Evolutionary conservation across 1,140 invertebrate genomes (phyloP).

Genomic region (Gonatopus flavifemur): DNA sequence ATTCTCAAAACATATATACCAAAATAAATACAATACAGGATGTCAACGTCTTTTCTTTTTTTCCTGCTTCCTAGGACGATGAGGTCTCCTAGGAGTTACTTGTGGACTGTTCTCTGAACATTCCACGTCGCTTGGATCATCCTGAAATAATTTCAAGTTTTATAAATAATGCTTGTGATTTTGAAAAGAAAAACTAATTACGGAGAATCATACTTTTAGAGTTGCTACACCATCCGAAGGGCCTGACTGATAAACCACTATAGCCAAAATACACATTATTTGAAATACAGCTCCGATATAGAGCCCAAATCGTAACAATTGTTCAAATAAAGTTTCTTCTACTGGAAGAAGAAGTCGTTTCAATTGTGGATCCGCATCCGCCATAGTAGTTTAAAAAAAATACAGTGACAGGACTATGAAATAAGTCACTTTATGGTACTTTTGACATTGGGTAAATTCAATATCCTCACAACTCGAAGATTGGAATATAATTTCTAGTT

Average conservation of each 20-base stretch:
- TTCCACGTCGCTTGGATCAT: slow-evolving; percentile 55
- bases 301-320: slow-evolving; percentile 51
- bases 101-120: slow-evolving; percentile 57
- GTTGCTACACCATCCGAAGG: slow-evolving; percentile 48
- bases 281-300: slow-evolving; percentile 56
- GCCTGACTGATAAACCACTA: slow-evolving; percentile 50
- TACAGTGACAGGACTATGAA: too few species aligned
- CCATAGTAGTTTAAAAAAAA: slow-evolving; percentile 39
- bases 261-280: slow-evolving; percentile 51
- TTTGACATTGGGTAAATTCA: too few species aligned
- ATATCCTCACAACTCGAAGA: too few species aligned
- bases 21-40: too few species aligned
- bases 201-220: slow-evolving; percentile 40
- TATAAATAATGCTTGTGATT: background rate
- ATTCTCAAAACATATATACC: too few species aligned
- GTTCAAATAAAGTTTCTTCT: slow-evolving; percentile 53
- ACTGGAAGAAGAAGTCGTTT: slow-evolving; percentile 51
- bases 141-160: slow-evolving; percentile 31
- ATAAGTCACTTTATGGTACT: too few species aligned
- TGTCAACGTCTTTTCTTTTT: slow-evolving; percentile 52
- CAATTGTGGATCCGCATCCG: slow-evolving; percentile 48
- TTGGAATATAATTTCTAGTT: too few species aligned
- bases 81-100: slow-evolving; percentile 53
- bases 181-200: background rate
- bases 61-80: slow-evolving; percentile 53